Conservation (phyloP, 2,113 vertebrate genomes). For the Arvicanthis niloticus region DNA sequence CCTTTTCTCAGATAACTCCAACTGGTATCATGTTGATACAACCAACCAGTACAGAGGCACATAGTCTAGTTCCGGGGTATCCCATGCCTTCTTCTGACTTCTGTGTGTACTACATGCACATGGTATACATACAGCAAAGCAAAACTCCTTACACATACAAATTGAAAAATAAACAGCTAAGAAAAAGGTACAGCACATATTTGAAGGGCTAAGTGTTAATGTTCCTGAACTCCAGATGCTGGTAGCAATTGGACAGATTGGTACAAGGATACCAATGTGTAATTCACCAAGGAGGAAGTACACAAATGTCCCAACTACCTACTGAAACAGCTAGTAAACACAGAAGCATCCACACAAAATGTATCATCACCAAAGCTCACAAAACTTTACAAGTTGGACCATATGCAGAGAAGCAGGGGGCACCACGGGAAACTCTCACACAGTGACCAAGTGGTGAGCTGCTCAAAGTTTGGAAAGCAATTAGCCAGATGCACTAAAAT, state of each 20-base stretch:
- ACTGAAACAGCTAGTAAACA: neutral
- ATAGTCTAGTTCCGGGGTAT: neutral
- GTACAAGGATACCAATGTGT: neutral
- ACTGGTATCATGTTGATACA: neutral
- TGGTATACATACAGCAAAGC: too few species aligned
- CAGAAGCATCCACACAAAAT: neutral
- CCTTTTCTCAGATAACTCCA: neutral
- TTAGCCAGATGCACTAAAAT: neutral
- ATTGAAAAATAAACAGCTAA: neutral
- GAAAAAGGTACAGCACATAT: neutral
- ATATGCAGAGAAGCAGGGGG: neutral
- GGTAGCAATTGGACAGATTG: neutral
- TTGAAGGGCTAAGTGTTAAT: neutral
- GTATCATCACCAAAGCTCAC: neutral
- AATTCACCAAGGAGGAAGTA: neutral
- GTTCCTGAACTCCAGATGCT: neutral
- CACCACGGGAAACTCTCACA: neutral
- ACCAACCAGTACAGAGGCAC: neutral
- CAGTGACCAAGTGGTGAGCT: neutral
- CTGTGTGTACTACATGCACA: too few species aligned
- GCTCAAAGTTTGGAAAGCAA: too few species aligned
- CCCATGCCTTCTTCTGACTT: neutral
- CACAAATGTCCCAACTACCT: neutral
- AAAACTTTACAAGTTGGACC: neutral
- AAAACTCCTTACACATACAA: neutral